Percentiles rank a stretch among this genome's conserved stretches.
Conservation (phyloP, 2,888 invertebrate species). For the Acheta domesticus region DNA sequence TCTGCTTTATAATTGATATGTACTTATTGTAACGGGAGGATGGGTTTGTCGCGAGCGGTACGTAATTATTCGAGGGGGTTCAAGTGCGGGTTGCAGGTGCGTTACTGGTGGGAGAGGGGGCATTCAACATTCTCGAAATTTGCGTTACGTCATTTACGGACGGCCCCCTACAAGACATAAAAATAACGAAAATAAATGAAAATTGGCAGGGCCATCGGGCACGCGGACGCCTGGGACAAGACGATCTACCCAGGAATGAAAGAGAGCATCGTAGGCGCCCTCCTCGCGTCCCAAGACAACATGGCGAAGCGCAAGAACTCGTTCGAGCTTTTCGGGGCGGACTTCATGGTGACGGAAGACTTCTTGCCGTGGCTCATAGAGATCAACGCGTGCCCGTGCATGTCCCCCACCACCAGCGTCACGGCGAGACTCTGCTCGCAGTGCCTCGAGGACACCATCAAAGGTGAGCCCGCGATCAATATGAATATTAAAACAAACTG, state of each 20-base stretch:
- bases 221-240: constrained; percentile 66
- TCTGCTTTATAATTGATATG: no score
- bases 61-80: no score
- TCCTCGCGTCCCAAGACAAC: constrained; percentile 73
- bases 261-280: constrained; percentile 73
- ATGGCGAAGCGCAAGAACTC: constrained; percentile 66
- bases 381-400: constrained; percentile 86
- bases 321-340: constrained; percentile 89
- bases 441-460: constrained; percentile 79
- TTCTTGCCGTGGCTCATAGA: constrained; percentile 87
- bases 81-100: no score
- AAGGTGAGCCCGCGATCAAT: constrained; percentile 65
- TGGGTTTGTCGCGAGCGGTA: no score
- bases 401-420: constrained; percentile 79
- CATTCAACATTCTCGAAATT: no score
- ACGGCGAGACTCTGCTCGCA: constrained; percentile 78
- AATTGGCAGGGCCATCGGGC: constrained; percentile 62
- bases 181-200: no score
- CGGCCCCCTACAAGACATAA: no score
- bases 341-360: constrained; percentile 84
- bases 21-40: no score
- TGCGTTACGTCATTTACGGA: no score
- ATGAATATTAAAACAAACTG: background rate
- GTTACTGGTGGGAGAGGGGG: no score
- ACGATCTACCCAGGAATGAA: constrained; percentile 82